These are phyloP conservation scores for Scartelaos histophorus DNA, from an alignment of 2,113 vertebrate species.

Conservation along the genomic window DNA sequence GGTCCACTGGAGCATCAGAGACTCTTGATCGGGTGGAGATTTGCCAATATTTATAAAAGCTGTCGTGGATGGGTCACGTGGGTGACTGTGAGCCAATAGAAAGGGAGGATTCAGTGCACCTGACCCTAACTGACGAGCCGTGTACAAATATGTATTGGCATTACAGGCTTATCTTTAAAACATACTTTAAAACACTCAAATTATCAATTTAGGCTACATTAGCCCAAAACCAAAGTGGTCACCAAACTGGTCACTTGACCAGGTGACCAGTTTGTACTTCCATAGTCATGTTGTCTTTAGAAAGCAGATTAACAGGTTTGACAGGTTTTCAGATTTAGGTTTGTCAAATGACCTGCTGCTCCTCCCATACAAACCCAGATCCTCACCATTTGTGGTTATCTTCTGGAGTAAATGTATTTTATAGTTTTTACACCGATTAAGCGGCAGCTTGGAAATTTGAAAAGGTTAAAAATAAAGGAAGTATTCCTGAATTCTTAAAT, in stretches of 20 bases:
- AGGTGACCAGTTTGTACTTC: background rate
- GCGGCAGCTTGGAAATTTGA: background rate
- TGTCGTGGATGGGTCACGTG: background rate
- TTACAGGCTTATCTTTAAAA: no score
- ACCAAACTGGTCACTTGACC: no score
- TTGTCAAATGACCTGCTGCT: slow-evolving; percentile 12
- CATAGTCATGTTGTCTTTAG: background rate
- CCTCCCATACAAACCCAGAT: background rate
- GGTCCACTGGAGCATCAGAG: background rate
- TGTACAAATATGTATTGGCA: background rate
- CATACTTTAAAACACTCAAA: no score
- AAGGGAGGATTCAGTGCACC: background rate
- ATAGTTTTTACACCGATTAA: no score
- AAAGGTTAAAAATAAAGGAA: no score
- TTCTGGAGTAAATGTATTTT: no score
- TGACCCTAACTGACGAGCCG: background rate
- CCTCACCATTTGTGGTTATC: no score
- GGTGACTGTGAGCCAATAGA: background rate
- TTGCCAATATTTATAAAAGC: background rate
- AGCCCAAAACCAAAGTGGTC: background rate
- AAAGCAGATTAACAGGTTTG: slow-evolving; percentile 33
- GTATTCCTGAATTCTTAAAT: no score
- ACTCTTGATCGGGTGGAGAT: background rate
- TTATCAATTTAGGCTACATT: background rate
- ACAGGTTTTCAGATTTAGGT: background rate